Evolutionary conservation across 2,797 vertebrate genomes (phyloP).

Genomic region (Arnoldichthys spilopterus): DNA sequence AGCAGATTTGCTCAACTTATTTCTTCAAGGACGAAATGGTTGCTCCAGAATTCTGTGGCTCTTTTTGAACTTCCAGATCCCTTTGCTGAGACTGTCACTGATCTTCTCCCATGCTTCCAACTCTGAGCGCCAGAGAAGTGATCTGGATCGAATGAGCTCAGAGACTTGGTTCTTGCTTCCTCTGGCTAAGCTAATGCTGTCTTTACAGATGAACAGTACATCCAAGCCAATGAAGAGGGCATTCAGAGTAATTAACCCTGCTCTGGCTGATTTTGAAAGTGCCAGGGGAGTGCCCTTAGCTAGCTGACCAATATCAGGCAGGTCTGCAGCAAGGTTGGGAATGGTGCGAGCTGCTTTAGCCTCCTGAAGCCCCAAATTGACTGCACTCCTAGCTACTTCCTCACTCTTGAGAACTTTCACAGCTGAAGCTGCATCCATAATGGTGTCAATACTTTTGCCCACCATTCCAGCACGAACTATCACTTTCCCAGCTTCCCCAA

Average conservation of each 20-base stretch:
- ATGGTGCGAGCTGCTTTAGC: slow-evolving; percentile 58
- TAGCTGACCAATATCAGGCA: slow-evolving; percentile 71
- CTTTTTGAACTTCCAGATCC: slow-evolving; percentile 46
- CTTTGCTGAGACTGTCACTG: slow-evolving; percentile 54
- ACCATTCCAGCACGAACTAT: neutral
- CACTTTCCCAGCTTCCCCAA: slow-evolving; percentile 25
- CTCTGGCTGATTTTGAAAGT: slow-evolving; percentile 61
- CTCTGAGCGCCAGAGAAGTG: slow-evolving; percentile 69
- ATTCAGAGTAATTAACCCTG: slow-evolving; percentile 64
- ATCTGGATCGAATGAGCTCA: slow-evolving; percentile 70
- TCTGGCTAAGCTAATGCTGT: slow-evolving; percentile 71
- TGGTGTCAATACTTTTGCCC: slow-evolving; percentile 47
- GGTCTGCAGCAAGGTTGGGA: slow-evolving; percentile 64
- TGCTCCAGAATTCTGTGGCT: slow-evolving; percentile 59
- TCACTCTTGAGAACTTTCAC: slow-evolving; percentile 52
- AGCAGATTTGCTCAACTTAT: neutral
- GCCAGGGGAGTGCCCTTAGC: slow-evolving; percentile 64
- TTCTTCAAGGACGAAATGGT: slow-evolving; percentile 51
- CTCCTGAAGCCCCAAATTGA: slow-evolving; percentile 57
- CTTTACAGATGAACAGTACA: slow-evolving; percentile 73
- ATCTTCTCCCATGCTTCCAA: slow-evolving; percentile 70
- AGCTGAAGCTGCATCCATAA: slow-evolving; percentile 56
- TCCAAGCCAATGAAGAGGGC: slow-evolving; percentile 74
- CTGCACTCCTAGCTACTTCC: slow-evolving; percentile 35
- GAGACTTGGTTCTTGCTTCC: slow-evolving; percentile 67